These are phyloP conservation scores for Cydia strobilella DNA, from an alignment of 1,140 invertebrate genomes.

Conservation along the genomic window DNA sequence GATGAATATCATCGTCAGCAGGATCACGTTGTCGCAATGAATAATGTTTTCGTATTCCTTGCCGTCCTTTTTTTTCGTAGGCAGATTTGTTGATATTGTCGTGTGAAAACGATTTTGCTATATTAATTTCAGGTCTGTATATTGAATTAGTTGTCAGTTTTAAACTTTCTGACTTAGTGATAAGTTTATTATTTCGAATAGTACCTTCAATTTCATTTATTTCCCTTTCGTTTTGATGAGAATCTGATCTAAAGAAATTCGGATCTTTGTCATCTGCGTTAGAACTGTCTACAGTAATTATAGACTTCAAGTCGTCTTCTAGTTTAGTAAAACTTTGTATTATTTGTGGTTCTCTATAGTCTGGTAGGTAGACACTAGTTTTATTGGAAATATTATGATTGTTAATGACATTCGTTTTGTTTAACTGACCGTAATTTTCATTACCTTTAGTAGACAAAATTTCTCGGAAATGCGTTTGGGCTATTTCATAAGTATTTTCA, in stretches of 20 bases:
- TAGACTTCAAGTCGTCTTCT: conserved; percentile 75
- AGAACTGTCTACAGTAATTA: conserved; percentile 71
- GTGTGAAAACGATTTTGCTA: conserved; percentile 66
- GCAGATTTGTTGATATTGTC: conserved; percentile 63
- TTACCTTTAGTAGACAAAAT: conserved; percentile 59
- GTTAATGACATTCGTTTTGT: conserved; percentile 54
- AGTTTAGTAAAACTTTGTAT: conserved; percentile 67
- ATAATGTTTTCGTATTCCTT: conserved; percentile 76
- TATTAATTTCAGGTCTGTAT: conserved; percentile 58
- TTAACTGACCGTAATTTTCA: conserved; percentile 71
- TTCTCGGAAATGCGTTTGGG: conserved; percentile 67
- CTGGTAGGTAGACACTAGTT: conserved; percentile 46
- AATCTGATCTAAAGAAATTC: conserved; percentile 59
- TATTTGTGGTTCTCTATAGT: conserved; percentile 55
- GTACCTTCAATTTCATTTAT: conserved; percentile 78
- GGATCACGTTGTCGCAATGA: conserved; percentile 77
- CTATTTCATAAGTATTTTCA: conserved; percentile 73
- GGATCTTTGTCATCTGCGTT: conserved; percentile 62
- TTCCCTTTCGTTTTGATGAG: conserved; percentile 76
- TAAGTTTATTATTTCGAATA: conserved; percentile 73
- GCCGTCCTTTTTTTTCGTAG: conserved; percentile 56
- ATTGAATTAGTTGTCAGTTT: conserved; percentile 52
- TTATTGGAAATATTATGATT: conserved; percentile 44
- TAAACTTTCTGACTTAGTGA: conserved; percentile 72
- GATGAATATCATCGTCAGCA: conserved; percentile 55